Percentiles rank a stretch among this genome's conserved stretches.
Evolutionary conservation across 2,888 invertebrate genomes (phyloP).

Genomic region (Embidobia sp.): DNA sequence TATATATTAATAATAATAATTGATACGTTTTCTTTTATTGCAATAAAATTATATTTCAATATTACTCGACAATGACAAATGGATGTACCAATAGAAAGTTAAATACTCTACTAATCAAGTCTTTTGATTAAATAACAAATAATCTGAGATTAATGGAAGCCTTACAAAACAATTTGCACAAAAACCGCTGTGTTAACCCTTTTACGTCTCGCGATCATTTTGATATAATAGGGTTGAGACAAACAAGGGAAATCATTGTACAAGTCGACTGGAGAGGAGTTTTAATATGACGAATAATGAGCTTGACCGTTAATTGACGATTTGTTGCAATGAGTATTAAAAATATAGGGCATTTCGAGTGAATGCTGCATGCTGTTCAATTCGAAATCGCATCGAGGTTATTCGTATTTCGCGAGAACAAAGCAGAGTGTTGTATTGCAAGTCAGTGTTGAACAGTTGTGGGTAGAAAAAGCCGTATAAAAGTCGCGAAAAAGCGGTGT

Average conservation of each 20-base stretch:
- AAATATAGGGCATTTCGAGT: conserved; percentile 36
- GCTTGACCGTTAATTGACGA: conserved; percentile 58
- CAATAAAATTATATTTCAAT: no score
- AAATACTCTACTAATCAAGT: no score
- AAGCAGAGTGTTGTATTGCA: background rate
- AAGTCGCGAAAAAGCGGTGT: background rate
- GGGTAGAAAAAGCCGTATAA: background rate
- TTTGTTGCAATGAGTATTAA: conserved; percentile 46
- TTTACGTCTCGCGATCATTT: background rate
- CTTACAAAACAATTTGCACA: no score
- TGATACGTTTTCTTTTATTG: no score
- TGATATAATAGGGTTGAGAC: background rate
- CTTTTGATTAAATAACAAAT: no score
- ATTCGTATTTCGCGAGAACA: no score
- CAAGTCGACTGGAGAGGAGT: background rate
- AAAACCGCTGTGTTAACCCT: no score
- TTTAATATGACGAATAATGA: conserved; percentile 20
- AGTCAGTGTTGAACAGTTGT: no score
- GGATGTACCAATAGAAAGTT: no score
- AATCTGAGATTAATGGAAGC: no score
- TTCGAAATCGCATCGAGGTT: no score
- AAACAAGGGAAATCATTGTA: conserved; percentile 22
- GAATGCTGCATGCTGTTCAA: background rate
- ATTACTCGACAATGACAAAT: background rate
- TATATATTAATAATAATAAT: no score